Evolutionary conservation across 2,797 vertebrate species (phyloP), one percentile per base, ranked within the genome.

Genomic region (Lepilemur ruficaudatus): DNA sequence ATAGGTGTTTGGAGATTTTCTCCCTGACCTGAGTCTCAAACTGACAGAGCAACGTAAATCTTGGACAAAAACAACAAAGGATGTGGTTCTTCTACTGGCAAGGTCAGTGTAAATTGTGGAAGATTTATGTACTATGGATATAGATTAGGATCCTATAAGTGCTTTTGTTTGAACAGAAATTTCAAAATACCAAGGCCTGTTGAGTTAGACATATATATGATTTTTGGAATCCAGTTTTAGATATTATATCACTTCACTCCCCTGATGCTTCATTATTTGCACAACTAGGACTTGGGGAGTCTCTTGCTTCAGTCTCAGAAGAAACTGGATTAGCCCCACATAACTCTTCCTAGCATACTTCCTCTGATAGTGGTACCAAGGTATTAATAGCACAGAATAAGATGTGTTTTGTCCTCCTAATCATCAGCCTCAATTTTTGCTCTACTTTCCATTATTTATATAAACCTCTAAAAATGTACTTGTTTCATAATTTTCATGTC

Each of bases 11-110:
- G 89, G 88, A 97, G 70, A 91, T 90, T 96, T 98, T 97, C 92
- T 97, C 79, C 75, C 94, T 98, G 78, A 73, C 43, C 94, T 41
- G 63, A 95, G 95, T 83, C 91, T 93, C 28, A 93, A 86, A 30
- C 91, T 96, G 87, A 96, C 91, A 89, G 93, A 97, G 85, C 80
- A 98, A 97, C 96, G 93, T 96, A 98, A 98, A 97, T 98, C 93
- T 97, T 57, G 30, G 30, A 90, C 41, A 96, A 92, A 93, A 97
- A 82, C 82, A 97, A 78, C 87, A 91, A 95, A 95, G 79, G 86
- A 93, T 96, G 23, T n/a, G 23, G 75, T 98, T 96, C 46, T 79
- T n/a, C 63, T 65, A 59, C 90, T 95, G 57, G 22, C 50, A 91
- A 94, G 76, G 94, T 78, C 85, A 61, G 89, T 96, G 52, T 96